Evolutionary conservation across 2,888 invertebrate genomes (phyloP).

Genomic region (Himalopsyche tibetana): DNA sequence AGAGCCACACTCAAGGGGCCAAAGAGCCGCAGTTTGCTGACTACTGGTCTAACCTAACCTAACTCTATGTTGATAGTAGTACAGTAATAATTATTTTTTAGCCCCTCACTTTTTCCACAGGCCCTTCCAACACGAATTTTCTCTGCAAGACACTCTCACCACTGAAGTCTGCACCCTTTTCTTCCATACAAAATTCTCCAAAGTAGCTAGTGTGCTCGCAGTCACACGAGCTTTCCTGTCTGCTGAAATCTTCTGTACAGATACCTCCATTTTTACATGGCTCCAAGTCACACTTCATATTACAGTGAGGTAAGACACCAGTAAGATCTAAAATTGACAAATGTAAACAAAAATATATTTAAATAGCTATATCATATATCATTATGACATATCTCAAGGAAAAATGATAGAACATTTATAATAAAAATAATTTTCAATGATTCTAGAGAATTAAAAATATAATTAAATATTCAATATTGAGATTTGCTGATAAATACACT

Average conservation of each 20-base stretch:
- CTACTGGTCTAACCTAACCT: no score
- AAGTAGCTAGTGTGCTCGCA: constrained; percentile 94
- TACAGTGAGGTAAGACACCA: constrained; percentile 88
- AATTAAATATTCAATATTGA: no score
- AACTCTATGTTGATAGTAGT: neutral
- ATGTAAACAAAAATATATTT: no score
- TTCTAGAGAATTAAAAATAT: no score
- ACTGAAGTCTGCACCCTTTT: constrained; percentile 93
- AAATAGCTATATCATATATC: no score
- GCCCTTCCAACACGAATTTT: constrained; percentile 84
- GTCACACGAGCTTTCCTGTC: constrained; percentile 90
- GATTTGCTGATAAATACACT: neutral
- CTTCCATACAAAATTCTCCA: constrained; percentile 91
- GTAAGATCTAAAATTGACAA: constrained; percentile 73
- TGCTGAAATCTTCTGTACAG: constrained; percentile 92
- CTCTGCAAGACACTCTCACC: constrained; percentile 90
- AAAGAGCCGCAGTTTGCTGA: no score
- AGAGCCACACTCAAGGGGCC: no score
- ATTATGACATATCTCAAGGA: no score
- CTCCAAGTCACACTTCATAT: constrained; percentile 91
- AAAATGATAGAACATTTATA: no score
- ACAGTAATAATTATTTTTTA: neutral
- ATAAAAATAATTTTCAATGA: no score
- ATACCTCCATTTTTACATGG: constrained; percentile 93
- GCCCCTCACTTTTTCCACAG: constrained; percentile 77